Conservation (phyloP, 2,113 vertebrate species). For the Eptesicus fuscus region DNA sequence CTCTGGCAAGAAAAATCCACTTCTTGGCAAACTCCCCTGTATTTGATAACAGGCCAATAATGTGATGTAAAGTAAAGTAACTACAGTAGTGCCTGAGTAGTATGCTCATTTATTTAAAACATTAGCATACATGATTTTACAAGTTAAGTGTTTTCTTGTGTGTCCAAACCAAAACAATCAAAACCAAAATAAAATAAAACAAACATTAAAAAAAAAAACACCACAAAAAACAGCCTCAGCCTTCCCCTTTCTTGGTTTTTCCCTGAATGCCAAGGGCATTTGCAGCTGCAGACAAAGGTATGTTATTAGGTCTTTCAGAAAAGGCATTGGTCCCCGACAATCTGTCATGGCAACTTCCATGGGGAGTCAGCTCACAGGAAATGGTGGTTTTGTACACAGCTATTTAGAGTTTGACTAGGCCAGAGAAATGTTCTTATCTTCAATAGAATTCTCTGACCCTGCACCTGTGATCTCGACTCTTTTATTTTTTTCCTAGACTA, state of each 20-base stretch:
- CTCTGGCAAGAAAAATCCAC: background rate
- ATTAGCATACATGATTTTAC: background rate
- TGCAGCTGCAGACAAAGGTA: background rate
- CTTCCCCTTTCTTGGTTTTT: background rate
- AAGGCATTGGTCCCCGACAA: background rate
- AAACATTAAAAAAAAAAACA: background rate
- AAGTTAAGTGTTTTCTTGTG: background rate
- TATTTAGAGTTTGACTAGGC: background rate
- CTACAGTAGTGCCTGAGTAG: background rate
- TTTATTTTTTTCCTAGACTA: background rate
- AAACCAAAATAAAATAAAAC: constrained; percentile 1
- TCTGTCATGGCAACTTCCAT: background rate
- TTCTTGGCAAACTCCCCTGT: background rate
- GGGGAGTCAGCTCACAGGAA: background rate
- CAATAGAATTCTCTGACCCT: background rate
- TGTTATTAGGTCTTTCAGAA: background rate
- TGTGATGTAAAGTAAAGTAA: background rate
- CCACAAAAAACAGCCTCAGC: background rate
- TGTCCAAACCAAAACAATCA: constrained; percentile 3
- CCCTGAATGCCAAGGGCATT: background rate
- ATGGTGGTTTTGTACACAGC: background rate
- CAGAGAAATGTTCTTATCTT: background rate
- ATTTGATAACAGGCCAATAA: background rate
- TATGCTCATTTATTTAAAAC: background rate
- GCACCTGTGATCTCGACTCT: background rate